Evolutionary conservation across 2,888 invertebrate species (phyloP), one percentile per base, ranked within the genome.

Genomic region (Drosophila hamatofila): DNA sequence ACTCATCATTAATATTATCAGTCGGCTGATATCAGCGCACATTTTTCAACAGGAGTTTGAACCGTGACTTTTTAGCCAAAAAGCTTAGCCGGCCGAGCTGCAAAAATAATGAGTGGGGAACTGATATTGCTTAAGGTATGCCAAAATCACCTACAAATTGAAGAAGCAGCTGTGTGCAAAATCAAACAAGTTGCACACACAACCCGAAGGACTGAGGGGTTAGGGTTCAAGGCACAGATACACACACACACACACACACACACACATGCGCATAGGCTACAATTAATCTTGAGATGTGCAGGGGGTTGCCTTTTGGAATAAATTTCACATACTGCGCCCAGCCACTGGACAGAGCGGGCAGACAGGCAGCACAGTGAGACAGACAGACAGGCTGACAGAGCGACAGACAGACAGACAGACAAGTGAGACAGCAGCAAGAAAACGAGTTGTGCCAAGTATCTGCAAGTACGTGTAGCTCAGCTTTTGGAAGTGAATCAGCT

Each of bases 1-100:
- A 77, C 82, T 83, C 85, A 83, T 89, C 85, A 90, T 89, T 88
- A 88, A 89, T 84, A 77, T 86, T 89, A 89, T 89, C 88, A 71
- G 62, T 46, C 21, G 63, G 61, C 63, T 77, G 81, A 72, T 84
- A 89, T 89, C 88, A 84, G 83, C 73, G 70, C 21, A 63, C 73
- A 84, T 83, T 87, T 78, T 72, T 78, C 70, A 75, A 61, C 71
- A 39, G 30, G 30, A 60, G 49, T 68, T 49, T 59, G 62, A 78
- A 57, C 83, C 70, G 78, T 80, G 83, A 75, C 80, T 78, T 81
- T 80, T 73, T 73, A 46, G 69, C 54, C 41, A 16, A 75, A 84
- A 84, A 87, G 88, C 82, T 84, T 81, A 54, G 52, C 21, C n/a
- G 16, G 35, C 35, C 60, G 61, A 61, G 49, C 23, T 37, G 12